A percentile compares a stretch with the other conserved stretches of the same genome.
Conservation (phyloP, 2,888 invertebrate genomes). For the Sialis fuliginosa region DNA sequence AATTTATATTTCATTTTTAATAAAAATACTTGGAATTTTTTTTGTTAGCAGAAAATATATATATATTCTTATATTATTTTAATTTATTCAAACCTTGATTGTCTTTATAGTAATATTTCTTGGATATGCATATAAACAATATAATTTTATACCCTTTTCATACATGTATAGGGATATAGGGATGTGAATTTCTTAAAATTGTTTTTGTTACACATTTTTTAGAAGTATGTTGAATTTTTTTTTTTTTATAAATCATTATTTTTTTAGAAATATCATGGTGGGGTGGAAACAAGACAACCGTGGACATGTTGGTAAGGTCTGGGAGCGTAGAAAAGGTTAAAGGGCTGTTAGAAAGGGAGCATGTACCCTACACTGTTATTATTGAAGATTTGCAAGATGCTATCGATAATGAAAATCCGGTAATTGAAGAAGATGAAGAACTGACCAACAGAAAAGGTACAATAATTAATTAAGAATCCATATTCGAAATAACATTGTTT, state of each 20-base stretch:
- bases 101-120: no score
- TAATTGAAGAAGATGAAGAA: constrained; percentile 45
- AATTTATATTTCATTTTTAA: no score
- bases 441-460: constrained; percentile 52
- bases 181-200: no score
- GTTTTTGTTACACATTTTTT: no score
- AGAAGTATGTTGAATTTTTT: background rate
- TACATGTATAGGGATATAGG: no score
- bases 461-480: background rate
- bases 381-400: constrained; percentile 62
- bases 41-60: no score
- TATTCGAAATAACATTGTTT: background rate
- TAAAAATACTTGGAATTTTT: no score
- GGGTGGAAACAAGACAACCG: constrained; percentile 40
- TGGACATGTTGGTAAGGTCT: constrained; percentile 57
- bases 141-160: no score
- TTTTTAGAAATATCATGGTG: constrained; percentile 41
- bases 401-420: constrained; percentile 66
- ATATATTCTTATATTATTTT: no score
- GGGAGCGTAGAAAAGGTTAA: constrained; percentile 44
- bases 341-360: constrained; percentile 38
- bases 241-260: constrained; percentile 2
- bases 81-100: no score
- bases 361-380: constrained; percentile 48
- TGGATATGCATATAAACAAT: no score